Percentiles rank a stretch among this genome's conserved stretches.
Conservation (phyloP, 2,888 invertebrate species). For the Lypha dubia region DNA sequence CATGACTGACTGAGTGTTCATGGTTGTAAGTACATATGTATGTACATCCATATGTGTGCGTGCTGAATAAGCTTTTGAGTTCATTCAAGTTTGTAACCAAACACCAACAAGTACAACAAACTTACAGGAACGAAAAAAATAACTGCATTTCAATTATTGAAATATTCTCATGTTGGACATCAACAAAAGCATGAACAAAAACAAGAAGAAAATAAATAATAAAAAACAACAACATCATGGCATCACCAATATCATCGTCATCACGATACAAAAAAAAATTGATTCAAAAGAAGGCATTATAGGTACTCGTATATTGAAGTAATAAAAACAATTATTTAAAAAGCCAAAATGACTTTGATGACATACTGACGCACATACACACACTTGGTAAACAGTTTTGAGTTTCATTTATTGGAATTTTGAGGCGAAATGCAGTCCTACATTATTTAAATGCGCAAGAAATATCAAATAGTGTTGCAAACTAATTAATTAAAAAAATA, state of each 20-base stretch:
- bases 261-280: constrained; percentile 16
- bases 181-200: too few relatives aligned
- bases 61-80: neutral
- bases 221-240: constrained; percentile 23
- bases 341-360: constrained; percentile 7
- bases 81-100: constrained; percentile 34
- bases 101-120: constrained; percentile 24
- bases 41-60: constrained; percentile 12
- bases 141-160: constrained; percentile 50
- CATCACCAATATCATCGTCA: neutral
- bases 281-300: constrained; percentile 35
- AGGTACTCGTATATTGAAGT: constrained; percentile 13
- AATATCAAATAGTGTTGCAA: too few relatives aligned
- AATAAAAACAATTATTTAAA: constrained; percentile 15
- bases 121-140: constrained; percentile 17
- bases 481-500: too few relatives aligned
- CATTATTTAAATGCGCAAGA: too few relatives aligned
- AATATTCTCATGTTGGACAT: constrained; percentile 39
- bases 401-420: neutral
- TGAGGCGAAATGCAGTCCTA: too few relatives aligned
- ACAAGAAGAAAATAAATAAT: constrained; percentile 16
- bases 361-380: too few relatives aligned
- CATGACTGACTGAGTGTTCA: neutral
- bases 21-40: too few relatives aligned
- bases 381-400: neutral